Conservation (phyloP, 2,113 vertebrate genomes). For the Ranitomeya variabilis region DNA sequence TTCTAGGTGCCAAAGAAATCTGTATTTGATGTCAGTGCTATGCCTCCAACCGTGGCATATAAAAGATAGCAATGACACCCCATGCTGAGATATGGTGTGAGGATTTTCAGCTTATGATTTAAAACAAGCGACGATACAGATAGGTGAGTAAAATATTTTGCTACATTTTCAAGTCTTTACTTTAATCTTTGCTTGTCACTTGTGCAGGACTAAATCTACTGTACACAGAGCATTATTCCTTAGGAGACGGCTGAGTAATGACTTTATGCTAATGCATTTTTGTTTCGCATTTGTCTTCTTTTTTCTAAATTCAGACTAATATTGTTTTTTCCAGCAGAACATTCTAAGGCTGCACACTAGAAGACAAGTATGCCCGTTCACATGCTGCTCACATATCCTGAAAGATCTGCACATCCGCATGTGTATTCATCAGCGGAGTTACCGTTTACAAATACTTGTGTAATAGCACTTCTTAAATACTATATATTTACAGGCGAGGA, state of each 20-base stretch:
- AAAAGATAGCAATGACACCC: slow-evolving; percentile 35
- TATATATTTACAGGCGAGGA: too few relatives aligned
- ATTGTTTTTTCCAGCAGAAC: background rate
- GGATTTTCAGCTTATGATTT: background rate
- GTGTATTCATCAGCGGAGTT: background rate
- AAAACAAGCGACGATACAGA: slow-evolving; percentile 16
- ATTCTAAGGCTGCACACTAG: background rate
- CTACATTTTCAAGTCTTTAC: slow-evolving; percentile 10
- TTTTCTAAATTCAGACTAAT: background rate
- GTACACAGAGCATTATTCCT: background rate
- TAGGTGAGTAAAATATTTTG: slow-evolving; percentile 33
- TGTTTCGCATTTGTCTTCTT: slow-evolving; percentile 14
- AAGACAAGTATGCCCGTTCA: background rate
- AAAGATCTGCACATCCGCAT: background rate
- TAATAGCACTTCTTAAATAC: too few relatives aligned
- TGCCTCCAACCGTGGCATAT: background rate
- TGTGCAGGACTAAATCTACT: background rate
- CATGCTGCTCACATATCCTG: background rate
- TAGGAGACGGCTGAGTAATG: background rate
- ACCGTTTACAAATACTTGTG: too few relatives aligned
- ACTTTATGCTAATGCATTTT: slow-evolving; percentile 3
- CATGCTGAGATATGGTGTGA: slow-evolving; percentile 20
- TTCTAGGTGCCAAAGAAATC: slow-evolving; percentile 47
- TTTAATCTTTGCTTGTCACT: slow-evolving; percentile 6
- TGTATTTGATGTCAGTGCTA: slow-evolving; percentile 9